Base-by-base conservation (phyloP, 2,888 invertebrate species). In the Lathronympha strigana region DNA sequence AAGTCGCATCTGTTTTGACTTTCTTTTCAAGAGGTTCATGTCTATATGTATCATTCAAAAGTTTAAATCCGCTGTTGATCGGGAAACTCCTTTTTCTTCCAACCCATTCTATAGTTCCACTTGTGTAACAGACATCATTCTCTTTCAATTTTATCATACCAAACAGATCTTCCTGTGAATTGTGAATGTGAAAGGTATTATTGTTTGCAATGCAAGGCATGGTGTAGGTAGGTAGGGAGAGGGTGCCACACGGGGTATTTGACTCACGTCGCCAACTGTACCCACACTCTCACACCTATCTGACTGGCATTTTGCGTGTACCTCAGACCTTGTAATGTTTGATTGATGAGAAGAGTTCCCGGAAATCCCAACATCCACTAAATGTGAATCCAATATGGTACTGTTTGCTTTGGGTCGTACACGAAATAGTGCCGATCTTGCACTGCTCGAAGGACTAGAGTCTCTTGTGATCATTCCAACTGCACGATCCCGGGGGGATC, bases 71-170 rank as follows among this genome's bases (percentile, higher is more conserved):
- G 76, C 84, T 86, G 66, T 90, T 90, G 58, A 90, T 74, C 67
- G 90, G 90, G 70, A 81, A 90, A 71, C 80, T 86, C 70, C 90
- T 79, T 68, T 91, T 92, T 62, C 84, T 82, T 15, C 91, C 91
- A 13, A 92, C 90, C 92, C 91, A 91, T 69, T 91, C 91, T 63
- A 92, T 90, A 6, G 85, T 87, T 2, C 91, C 92, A 75, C 87
- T 90, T 2, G 91, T 92, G 68, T 92, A 92, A 72, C 92, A 92
- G 3, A 91, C 86, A 81, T 92, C 91, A 78, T 86, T 85, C 57
- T 87, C 84, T 70, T 80, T 83, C 2, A 91, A 74, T 75, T 87
- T 89, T 62, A 92, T 86, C 88, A 92, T 86, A 21, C 92, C 92
- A 81, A 85, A 91, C 50, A 91, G 64, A 58, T 84, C 78, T 57